Conservation (phyloP, 2,888 invertebrate species). For the Cyclophora punctaria region DNA sequence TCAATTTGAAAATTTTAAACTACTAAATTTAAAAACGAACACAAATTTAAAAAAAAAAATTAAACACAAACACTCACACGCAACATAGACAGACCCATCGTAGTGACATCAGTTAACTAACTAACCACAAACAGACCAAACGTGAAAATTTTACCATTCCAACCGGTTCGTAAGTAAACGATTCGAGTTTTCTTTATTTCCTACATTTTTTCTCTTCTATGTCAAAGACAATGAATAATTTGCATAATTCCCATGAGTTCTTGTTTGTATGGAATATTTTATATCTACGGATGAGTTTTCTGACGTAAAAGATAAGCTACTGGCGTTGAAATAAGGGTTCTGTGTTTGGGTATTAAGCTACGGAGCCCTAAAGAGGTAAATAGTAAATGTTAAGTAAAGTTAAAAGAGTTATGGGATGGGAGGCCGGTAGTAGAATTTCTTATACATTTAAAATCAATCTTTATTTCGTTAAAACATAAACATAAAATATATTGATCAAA, state of each 20-base stretch:
- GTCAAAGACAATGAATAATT: conserved; percentile 26
- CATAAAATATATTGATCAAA: no score
- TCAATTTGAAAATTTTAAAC: neutral
- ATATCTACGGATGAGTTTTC: no score
- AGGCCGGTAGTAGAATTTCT: no score
- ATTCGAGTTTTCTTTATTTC: conserved; percentile 21
- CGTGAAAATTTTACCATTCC: conserved; percentile 29
- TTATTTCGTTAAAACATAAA: no score
- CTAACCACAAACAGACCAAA: conserved; percentile 23
- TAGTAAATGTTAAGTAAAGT: no score
- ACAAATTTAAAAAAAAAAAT: neutral
- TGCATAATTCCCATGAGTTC: conserved; percentile 19
- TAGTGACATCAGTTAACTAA: conserved; percentile 19
- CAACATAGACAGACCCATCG: conserved; percentile 49
- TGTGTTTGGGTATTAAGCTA: no score
- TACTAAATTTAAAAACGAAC: neutral
- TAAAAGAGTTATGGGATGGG: no score
- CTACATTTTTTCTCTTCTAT: conserved; percentile 21
- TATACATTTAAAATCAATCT: no score
- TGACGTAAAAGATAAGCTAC: no score
- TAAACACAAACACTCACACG: conserved; percentile 36
- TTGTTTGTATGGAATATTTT: neutral
- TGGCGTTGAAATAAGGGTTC: no score
- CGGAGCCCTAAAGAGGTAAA: no score
- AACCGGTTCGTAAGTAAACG: conserved; percentile 44